Evolutionary conservation across 2,888 invertebrate genomes (phyloP).

Genomic region (Girardia tigrina): DNA sequence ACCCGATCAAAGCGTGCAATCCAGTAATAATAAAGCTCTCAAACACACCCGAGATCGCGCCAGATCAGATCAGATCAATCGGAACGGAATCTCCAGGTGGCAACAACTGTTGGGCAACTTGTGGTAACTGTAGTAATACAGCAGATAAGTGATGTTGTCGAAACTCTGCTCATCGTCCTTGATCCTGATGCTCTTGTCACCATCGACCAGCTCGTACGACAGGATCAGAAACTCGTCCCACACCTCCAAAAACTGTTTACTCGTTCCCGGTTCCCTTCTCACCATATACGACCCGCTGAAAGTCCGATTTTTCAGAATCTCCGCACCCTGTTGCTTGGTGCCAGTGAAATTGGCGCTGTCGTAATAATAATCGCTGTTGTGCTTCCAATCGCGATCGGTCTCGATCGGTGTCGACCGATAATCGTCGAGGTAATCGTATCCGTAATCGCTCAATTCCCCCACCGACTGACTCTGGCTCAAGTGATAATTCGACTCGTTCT

Average conservation of each 20-base stretch:
- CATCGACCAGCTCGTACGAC: neutral
- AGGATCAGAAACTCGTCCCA: neutral
- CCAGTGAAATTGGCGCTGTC: neutral
- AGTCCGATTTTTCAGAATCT: neutral
- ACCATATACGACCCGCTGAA: neutral
- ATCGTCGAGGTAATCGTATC: neutral
- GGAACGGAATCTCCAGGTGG: neutral
- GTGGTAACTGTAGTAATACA: neutral
- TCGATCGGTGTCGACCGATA: neutral
- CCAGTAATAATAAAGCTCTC: too few species aligned
- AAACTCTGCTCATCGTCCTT: neutral
- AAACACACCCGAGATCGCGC: too few species aligned
- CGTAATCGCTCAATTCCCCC: neutral
- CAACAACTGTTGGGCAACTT: conserved; percentile 3
- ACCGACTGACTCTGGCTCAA: neutral
- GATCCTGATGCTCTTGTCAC: neutral
- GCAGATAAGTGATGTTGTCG: neutral
- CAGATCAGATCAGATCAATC: too few species aligned
- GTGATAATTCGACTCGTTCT: too few species aligned
- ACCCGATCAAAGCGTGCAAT: too few species aligned
- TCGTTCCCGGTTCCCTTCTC: neutral
- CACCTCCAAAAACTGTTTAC: neutral
- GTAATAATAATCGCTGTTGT: neutral
- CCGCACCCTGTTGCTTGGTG: neutral
- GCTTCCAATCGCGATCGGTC: neutral